Evolutionary conservation across 1,140 invertebrate genomes (phyloP).

Genomic region (Dryas iulia): DNA sequence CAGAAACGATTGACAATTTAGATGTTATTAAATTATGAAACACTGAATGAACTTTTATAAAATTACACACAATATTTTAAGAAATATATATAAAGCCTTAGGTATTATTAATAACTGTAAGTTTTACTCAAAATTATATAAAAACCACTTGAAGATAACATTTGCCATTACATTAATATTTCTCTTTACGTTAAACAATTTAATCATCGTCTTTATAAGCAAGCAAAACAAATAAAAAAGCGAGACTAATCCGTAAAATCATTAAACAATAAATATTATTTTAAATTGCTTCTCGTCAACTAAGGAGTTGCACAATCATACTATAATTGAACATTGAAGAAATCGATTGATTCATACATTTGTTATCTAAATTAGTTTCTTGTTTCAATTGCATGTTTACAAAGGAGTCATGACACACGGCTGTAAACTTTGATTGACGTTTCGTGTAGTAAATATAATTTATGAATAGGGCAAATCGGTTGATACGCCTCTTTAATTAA

Average conservation of each 20-base stretch:
- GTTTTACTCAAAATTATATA: too few species aligned
- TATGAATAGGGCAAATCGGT: conserved; percentile 14
- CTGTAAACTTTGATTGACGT: conserved; percentile 23
- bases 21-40: too few species aligned
- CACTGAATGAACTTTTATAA: too few species aligned
- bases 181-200: too few species aligned
- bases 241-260: not conserved
- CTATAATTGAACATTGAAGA: conserved; percentile 12
- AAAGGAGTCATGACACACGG: conserved; percentile 26
- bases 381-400: conserved; percentile 29
- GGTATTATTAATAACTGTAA: too few species aligned
- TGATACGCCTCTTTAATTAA: conserved; percentile 17
- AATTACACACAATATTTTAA: too few species aligned
- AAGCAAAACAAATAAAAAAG: not conserved
- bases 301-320: not conserved
- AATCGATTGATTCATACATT: conserved; percentile 30
- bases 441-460: conserved; percentile 17
- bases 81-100: too few species aligned
- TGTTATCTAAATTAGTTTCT: conserved; percentile 31
- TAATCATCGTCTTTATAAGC: too few species aligned
- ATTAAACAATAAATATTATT: not conserved
- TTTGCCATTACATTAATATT: too few species aligned
- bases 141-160: too few species aligned
- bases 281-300: not conserved
- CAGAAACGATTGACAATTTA: too few species aligned